Evolutionary conservation across 2,888 invertebrate species (phyloP), one percentile per base, ranked within the genome.

Genomic region (Platypus cylindrus): DNA sequence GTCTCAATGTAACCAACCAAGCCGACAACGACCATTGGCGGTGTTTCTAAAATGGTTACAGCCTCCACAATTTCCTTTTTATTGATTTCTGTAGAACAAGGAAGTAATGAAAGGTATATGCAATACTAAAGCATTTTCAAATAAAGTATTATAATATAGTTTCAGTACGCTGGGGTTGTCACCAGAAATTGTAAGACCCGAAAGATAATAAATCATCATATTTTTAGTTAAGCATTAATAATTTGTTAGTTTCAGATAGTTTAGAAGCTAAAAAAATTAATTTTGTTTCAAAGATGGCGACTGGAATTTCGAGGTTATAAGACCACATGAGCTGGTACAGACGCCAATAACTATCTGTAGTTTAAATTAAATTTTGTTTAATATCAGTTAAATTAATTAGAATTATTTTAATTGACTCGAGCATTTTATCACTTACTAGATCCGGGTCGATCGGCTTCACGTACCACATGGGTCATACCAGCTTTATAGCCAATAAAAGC

Each of bases 41-140:
- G 98, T 3, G 97, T 83, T 68, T 98, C 98, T 52, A 98, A 71
- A 54, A 99, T 82, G 16, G 98, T 98, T 2, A 99, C 98, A 28
- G 94, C 91, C 64, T 99, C 98, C 15, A 98, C 95, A 40, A 98
- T 91, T 67, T 99, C 98, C 67, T 99, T 99, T 69, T 98, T 98
- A 73, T 99, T 95, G 44, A 95, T 84, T 75, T 98, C 95, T 91
- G 63, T 23, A 24, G 12, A 11, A 24, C n/a, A 20, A 20, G 5
- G 9, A 20, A 5, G 9, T 20, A 20, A 20, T 5, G 5, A 20
- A 20, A 20, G 9, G 20, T 20, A 20, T 9, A 20, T 20, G 9
- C 9, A 7, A 20, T 20, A 20, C 20, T 26, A 9, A 7, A 8
- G 5, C 5, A 26, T 12, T 8, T 26, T n/a, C 26, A 26, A 11